Percentiles rank a stretch among this genome's conserved stretches.
These are phyloP conservation scores for Drosophila histrio DNA, from an alignment of 2,888 invertebrate genomes.

Conservation along the genomic window DNA sequence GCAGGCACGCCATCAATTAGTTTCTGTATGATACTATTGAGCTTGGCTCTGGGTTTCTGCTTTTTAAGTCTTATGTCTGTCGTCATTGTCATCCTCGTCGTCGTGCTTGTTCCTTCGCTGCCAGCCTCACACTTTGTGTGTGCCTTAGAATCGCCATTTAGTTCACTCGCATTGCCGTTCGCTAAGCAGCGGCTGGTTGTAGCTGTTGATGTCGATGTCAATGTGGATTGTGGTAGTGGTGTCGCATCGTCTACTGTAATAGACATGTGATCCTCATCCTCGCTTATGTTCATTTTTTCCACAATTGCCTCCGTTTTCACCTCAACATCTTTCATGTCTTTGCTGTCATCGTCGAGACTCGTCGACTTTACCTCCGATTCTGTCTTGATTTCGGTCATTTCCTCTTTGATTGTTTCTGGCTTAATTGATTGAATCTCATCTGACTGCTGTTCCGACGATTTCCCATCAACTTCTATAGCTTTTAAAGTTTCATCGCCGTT, in stretches of 20 bases:
- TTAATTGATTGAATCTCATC: conserved; percentile 44
- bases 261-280: conserved; percentile 63
- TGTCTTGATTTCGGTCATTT: conserved; percentile 25
- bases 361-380: conserved; percentile 18
- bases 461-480: conserved; percentile 32
- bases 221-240: conserved; percentile 1
- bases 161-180: conserved; percentile 48
- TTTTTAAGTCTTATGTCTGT: conserved; percentile 82
- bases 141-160: conserved; percentile 48
- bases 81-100: conserved; percentile 26
- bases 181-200: conserved; percentile 9
- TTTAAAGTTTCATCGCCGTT: conserved; percentile 73
- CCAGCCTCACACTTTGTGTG: conserved; percentile 39
- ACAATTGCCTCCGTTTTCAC: conserved; percentile 40
- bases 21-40: conserved; percentile 83
- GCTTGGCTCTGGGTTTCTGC: conserved; percentile 81
- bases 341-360: conserved; percentile 23
- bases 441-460: conserved; percentile 8
- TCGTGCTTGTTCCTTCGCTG: conserved; percentile 14
- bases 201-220: neutral
- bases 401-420: conserved; percentile 51
- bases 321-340: conserved; percentile 18
- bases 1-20: conserved; percentile 82
- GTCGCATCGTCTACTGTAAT: conserved; percentile 39
- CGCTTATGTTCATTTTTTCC: conserved; percentile 81